Evolutionary conservation across 2,888 invertebrate genomes (phyloP), one percentile per base, ranked within the genome.

Genomic region (Oscheius sp.): DNA sequence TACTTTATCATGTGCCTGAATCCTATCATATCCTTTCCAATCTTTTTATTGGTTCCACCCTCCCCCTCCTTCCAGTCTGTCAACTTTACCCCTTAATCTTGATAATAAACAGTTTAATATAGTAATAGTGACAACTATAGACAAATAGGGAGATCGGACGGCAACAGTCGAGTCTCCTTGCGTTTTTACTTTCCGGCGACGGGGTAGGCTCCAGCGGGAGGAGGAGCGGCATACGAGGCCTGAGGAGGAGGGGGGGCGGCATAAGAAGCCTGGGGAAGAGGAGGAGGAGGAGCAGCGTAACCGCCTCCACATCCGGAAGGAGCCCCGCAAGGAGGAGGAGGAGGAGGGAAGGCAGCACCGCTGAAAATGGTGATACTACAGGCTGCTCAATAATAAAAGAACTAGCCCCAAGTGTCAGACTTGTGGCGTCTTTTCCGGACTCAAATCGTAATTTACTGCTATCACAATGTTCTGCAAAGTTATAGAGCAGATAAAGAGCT

Each of bases 141-240:
- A 65, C 48, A 65, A 65, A 65, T 10, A 51, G 35, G 33, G 65
- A 65, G 65, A 65, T 65, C 65, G 65, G 48, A 32, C 32, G 48
- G 13, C 3, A 21, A n/a, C 33, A n/a, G 51, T 65, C 65, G 51
- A 50, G 10, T 32, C 50, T 48, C 35, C 50, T 48, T 11, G 32
- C 1, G 50, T 42, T 42, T 32, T 65, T 65, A 65, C 65, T 65
- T 65, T 21, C 65, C 65, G 32, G 65, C 50, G 48, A 48, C 50
- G 65, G 65, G 48, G n/a, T 65, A 65, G 11, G 53, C n/a, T 53
- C 42, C 42, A 42, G 7, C 42, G 42, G 42, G 42, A 7, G 42
- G 42, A 42, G 42, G 42, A 42, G 42, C 42, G 42, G 42, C 42
- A 42, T 42, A 42, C 3, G 42, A 42, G 7, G 35, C 60, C n/a